Evolutionary conservation across 2,888 invertebrate genomes (phyloP), one percentile per base, ranked within the genome.

Genomic region (Antheraea assamensis): DNA sequence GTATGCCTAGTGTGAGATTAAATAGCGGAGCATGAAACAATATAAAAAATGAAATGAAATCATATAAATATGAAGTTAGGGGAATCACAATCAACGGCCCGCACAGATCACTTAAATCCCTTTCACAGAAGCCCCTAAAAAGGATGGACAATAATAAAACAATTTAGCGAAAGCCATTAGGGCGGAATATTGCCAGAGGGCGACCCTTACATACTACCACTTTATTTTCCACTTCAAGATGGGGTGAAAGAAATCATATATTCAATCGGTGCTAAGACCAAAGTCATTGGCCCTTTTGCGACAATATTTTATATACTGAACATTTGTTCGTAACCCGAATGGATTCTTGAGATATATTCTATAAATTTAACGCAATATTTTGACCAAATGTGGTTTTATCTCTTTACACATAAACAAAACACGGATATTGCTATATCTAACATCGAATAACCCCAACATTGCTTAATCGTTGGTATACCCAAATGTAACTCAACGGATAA

Each of bases 141-240:
- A 64, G 68, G 24, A 21, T 35, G 68, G 68, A 68, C 31, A 35
- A 68, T 68, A 68, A 68, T 71, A 72, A 74, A 74, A 74, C 74
- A 74, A 74, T 74, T 74, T 52, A 71, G 68, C 58, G 71, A 66
- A 74, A 74, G 71, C 71, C 74, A 71, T 74, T 74, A 55, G 30
- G 74, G 49, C 49, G 61, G 30, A 71, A 71, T 71, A 64, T 74
- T 68, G 71, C 73, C 42, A 35, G 35, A 30, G 30, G 68, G 35
- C 58, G 73, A 70, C 47, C 73, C 27, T 73, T 73, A 70, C 70
- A 42, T 21, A 10, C 24, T 24, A 27, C 27, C 30, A 68, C 35
- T 35, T 68, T 68, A 68, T 68, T 68, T 68, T 64, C 61, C 27
- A 21, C 35, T 68, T 35, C 68, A 35, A 68, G 35, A 68, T 35